A percentile compares a stretch with the other conserved stretches of the same genome.
These are phyloP conservation scores for Steinernema scapterisci DNA, from an alignment of 2,888 invertebrate species.

Conservation along the genomic window DNA sequence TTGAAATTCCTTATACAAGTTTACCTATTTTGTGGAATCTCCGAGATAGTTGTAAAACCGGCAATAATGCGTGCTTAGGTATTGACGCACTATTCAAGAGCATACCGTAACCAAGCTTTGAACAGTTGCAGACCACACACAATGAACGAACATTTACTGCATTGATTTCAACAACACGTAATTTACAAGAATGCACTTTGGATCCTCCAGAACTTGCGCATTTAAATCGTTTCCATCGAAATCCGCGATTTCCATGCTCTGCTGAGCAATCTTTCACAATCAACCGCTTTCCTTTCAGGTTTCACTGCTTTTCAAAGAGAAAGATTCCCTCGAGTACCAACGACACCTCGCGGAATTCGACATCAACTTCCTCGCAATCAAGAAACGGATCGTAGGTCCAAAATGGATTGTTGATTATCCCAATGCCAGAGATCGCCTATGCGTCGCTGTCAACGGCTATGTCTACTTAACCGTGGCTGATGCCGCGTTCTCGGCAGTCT, in stretches of 20 bases:
- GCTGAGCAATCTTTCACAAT: too few relatives aligned
- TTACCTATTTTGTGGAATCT: too few relatives aligned
- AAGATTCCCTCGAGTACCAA: constrained; percentile 2
- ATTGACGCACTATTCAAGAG: too few relatives aligned
- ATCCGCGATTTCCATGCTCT: too few relatives aligned
- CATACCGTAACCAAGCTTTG: too few relatives aligned
- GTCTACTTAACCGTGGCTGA: constrained; percentile 11
- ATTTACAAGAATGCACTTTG: neutral
- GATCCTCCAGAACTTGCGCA: neutral
- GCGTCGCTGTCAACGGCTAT: constrained; percentile 18
- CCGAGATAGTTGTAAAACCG: too few relatives aligned
- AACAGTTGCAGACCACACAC: neutral
- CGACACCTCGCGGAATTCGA: constrained; percentile 18
- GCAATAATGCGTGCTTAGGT: too few relatives aligned
- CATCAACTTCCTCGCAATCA: constrained; percentile 18
- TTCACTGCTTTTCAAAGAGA: constrained; percentile 2
- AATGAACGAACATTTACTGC: neutral
- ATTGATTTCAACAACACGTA: neutral
- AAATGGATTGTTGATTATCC: constrained; percentile 1
- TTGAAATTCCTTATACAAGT: too few relatives aligned
- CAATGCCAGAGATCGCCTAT: neutral
- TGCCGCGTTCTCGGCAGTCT: constrained; percentile 5
- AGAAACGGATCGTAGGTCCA: neutral
- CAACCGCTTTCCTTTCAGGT: neutral
- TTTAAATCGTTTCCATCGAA: too few relatives aligned